Conservation (phyloP, 2,888 invertebrate species). For the Prionchulus punctatus region DNA sequence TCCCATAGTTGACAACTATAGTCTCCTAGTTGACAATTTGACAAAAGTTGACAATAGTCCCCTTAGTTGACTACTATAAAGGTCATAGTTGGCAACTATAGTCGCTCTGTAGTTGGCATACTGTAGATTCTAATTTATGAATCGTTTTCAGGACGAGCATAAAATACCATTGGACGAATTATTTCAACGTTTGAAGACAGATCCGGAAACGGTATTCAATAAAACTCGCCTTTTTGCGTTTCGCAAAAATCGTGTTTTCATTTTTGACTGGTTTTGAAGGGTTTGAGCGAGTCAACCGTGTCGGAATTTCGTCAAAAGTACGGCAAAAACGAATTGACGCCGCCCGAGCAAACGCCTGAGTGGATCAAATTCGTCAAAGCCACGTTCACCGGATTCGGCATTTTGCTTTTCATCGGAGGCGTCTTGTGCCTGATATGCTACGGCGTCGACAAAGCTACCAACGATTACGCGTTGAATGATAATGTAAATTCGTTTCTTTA, state of each 20-base stretch:
- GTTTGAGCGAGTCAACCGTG: neutral
- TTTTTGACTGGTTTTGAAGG: neutral
- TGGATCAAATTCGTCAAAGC: slow-evolving; percentile 99
- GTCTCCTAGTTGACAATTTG: too few relatives aligned
- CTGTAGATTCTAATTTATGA: too few relatives aligned
- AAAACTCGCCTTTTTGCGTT: neutral
- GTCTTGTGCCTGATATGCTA: slow-evolving; percentile 93
- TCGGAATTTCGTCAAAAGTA: slow-evolving; percentile 43
- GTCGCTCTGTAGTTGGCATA: too few relatives aligned
- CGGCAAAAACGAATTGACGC: slow-evolving; percentile 86
- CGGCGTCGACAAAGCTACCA: slow-evolving; percentile 76
- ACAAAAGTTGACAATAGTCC: too few relatives aligned
- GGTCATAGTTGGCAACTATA: too few relatives aligned
- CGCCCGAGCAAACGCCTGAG: slow-evolving; percentile 92
- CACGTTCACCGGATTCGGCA: slow-evolving; percentile 78
- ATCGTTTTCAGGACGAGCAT: slow-evolving; percentile 61
- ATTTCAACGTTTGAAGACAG: slow-evolving; percentile 86
- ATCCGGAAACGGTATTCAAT: slow-evolving; percentile 80
- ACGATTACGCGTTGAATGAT: slow-evolving; percentile 86
- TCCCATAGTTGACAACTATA: too few relatives aligned
- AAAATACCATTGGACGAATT: slow-evolving; percentile 92
- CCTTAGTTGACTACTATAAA: too few relatives aligned
- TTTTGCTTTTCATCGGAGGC: slow-evolving; percentile 87
- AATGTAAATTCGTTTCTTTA: slow-evolving; percentile 42
- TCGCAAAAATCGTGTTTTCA: neutral